These are phyloP conservation scores for Drosophila hydei DNA, from an alignment of 1,140 invertebrate species.

Conservation along the genomic window DNA sequence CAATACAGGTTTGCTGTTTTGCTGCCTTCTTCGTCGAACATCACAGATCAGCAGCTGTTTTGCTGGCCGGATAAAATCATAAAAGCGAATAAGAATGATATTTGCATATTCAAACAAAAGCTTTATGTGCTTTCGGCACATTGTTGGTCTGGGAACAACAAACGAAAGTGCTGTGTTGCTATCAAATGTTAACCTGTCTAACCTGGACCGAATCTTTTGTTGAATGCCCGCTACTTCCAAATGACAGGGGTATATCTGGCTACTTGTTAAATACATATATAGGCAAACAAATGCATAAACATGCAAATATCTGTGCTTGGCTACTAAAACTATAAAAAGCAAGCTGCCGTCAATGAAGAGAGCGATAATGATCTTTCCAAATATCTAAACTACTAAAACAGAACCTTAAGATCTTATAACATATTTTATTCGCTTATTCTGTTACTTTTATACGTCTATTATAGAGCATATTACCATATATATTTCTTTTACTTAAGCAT, in stretches of 20 bases:
- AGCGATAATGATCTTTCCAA: neutral
- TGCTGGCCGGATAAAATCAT: constrained; percentile 29
- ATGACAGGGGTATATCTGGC: neutral
- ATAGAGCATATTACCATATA: too few relatives aligned
- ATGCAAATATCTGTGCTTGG: too few relatives aligned
- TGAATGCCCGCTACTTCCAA: constrained; percentile 1
- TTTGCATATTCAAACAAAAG: constrained; percentile 59
- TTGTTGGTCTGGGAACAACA: constrained; percentile 47
- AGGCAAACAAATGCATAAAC: too few relatives aligned
- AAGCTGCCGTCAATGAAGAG: neutral
- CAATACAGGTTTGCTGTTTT: constrained; percentile 41
- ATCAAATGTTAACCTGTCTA: constrained; percentile 50
- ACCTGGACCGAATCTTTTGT: constrained; percentile 23
- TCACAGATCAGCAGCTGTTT: constrained; percentile 28
- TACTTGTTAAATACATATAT: neutral
- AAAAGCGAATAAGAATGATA: constrained; percentile 40
- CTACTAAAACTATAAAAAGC: neutral
- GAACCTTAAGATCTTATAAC: too few relatives aligned
- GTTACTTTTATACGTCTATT: too few relatives aligned
- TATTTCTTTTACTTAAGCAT: too few relatives aligned
- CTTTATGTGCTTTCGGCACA: constrained; percentile 56
- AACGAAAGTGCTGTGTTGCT: constrained; percentile 55
- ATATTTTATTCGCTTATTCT: too few relatives aligned
- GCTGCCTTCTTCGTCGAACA: constrained; percentile 1
- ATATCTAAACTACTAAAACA: too few relatives aligned